Evolutionary conservation across 1,140 invertebrate species (phyloP).

Genomic region (Chironomus tepperi): DNA sequence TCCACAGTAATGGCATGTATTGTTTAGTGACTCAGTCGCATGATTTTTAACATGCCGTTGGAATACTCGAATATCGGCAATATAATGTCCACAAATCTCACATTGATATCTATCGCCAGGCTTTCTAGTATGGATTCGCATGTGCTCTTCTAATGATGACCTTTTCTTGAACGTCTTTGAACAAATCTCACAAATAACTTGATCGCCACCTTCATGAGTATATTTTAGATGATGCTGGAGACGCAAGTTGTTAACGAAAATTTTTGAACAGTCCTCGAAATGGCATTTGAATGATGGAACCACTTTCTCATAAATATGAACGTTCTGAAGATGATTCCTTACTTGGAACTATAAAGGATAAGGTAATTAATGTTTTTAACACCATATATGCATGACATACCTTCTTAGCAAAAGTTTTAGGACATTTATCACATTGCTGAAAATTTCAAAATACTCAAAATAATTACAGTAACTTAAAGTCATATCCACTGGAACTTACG

Average conservation of each 20-base stretch:
- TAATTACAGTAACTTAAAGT: neutral
- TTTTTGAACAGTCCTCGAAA: neutral
- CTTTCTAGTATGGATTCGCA: slow-evolving; percentile 31
- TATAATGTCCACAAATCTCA: slow-evolving; percentile 13
- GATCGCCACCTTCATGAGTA: neutral
- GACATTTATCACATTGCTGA: slow-evolving; percentile 34
- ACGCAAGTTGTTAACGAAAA: neutral
- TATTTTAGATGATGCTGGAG: neutral
- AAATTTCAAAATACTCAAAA: neutral
- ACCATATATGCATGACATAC: too few species aligned
- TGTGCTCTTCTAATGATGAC: slow-evolving; percentile 33
- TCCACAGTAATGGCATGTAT: slow-evolving; percentile 33
- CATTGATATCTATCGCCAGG: neutral
- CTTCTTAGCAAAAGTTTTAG: slow-evolving; percentile 32
- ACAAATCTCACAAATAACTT: slow-evolving; percentile 27
- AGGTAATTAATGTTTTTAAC: too few species aligned
- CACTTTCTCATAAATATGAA: neutral
- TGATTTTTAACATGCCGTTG: slow-evolving; percentile 28
- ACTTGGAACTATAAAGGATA: too few species aligned
- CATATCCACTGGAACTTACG: neutral
- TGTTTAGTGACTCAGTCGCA: slow-evolving; percentile 28
- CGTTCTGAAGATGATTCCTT: neutral
- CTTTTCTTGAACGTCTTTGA: neutral
- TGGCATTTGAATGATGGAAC: slow-evolving; percentile 28
- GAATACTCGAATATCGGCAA: neutral